A percentile compares a stretch with the other conserved stretches of the same genome.
Conservation (phyloP, 2,113 vertebrate genomes). For the Marcusenius ussheri region DNA sequence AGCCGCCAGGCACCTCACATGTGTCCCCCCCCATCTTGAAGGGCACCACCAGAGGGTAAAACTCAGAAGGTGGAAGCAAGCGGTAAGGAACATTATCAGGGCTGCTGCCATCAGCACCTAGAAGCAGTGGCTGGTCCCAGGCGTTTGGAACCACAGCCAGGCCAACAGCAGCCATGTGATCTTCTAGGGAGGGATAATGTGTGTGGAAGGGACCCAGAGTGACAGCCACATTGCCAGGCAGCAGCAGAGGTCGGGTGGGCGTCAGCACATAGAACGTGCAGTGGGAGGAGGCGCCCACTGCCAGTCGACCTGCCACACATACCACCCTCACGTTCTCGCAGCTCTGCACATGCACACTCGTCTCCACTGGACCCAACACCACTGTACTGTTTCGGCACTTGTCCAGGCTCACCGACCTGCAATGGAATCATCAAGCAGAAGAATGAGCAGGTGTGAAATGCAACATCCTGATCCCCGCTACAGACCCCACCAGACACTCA, state of each 20-base stretch:
- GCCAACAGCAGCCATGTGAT: constrained; percentile 88
- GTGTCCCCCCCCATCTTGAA: constrained; percentile 94
- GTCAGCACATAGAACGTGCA: constrained; percentile 76
- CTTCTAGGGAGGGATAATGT: constrained; percentile 86
- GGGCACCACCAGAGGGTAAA: constrained; percentile 76
- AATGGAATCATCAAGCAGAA: neutral
- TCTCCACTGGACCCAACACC: constrained; percentile 82
- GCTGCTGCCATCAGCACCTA: constrained; percentile 63
- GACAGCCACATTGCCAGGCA: constrained; percentile 72
- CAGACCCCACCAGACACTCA: constrained; percentile 40
- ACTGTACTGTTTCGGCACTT: constrained; percentile 83
- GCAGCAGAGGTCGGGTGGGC: constrained; percentile 76
- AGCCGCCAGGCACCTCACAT: constrained; percentile 78
- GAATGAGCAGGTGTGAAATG: neutral
- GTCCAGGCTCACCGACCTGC: constrained; percentile 83
- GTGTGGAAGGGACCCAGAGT: constrained; percentile 88
- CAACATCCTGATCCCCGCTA: neutral
- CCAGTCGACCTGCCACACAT: constrained; percentile 69
- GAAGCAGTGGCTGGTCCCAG: constrained; percentile 79
- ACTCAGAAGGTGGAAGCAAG: constrained; percentile 69
- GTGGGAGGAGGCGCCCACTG: constrained; percentile 62
- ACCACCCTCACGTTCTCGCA: constrained; percentile 78
- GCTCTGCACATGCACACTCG: constrained; percentile 73
- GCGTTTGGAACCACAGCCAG: constrained; percentile 84
- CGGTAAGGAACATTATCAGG: constrained; percentile 54